Conservation (phyloP, 2,888 invertebrate genomes). For the Platycnemis pennipes region DNA sequence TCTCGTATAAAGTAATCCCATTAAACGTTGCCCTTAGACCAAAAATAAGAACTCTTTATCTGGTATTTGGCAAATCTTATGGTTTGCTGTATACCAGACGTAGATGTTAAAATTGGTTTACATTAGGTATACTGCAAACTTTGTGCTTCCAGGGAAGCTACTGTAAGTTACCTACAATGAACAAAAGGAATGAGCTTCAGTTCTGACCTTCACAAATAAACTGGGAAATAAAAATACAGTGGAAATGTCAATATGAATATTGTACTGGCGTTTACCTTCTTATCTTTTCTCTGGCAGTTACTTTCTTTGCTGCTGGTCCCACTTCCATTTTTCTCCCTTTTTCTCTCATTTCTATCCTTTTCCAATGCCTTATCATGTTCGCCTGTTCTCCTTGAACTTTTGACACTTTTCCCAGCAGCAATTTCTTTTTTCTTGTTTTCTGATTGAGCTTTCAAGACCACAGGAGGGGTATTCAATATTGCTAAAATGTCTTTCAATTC, state of each 20-base stretch:
- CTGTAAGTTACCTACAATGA: too few relatives aligned
- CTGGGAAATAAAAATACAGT: too few relatives aligned
- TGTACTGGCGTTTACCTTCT: conserved; percentile 75
- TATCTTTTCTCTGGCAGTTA: conserved; percentile 79
- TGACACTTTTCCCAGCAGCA: conserved; percentile 76
- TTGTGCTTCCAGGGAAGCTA: too few relatives aligned
- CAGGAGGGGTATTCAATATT: conserved; percentile 84
- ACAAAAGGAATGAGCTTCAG: too few relatives aligned
- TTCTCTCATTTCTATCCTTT: conserved; percentile 75
- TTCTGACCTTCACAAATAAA: too few relatives aligned
- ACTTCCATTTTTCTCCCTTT: conserved; percentile 76
- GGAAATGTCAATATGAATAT: background rate
- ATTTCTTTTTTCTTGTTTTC: conserved; percentile 74
- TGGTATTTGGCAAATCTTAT: too few relatives aligned
- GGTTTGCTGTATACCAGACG: too few relatives aligned
- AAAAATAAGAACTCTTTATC: too few relatives aligned
- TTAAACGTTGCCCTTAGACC: too few relatives aligned
- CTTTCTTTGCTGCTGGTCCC: conserved; percentile 76
- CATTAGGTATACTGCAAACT: too few relatives aligned
- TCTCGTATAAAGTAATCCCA: too few relatives aligned
- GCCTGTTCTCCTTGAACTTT: conserved; percentile 78
- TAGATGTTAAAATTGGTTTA: too few relatives aligned
- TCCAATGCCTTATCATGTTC: conserved; percentile 77
- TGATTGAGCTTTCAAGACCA: conserved; percentile 78
- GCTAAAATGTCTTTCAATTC: conserved; percentile 91